Evolutionary conservation across 2,113 vertebrate species (phyloP).

Genomic region (Sorex araneus): DNA sequence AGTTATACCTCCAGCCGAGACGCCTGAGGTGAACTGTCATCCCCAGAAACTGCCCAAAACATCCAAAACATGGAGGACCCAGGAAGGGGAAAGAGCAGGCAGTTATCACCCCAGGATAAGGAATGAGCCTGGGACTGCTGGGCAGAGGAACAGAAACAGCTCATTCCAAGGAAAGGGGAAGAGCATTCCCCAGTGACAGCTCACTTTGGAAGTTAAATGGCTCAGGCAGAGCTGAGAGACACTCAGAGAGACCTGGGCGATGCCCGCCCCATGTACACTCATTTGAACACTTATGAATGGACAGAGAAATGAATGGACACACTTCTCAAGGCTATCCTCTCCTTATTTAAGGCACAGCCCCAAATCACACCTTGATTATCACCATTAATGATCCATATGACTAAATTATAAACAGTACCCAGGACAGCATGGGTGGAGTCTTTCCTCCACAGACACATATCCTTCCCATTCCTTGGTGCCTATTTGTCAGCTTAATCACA

Average conservation of each 20-base stretch:
- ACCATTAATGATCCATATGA: background rate
- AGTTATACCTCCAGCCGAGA: background rate
- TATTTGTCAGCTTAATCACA: conserved; percentile 41
- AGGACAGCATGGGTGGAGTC: background rate
- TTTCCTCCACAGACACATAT: conserved; percentile 26
- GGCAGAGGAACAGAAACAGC: background rate
- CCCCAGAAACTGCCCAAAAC: background rate
- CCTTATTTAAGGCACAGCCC: background rate
- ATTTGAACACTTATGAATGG: conserved; percentile 72
- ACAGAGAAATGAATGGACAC: conserved; percentile 71
- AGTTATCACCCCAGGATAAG: background rate
- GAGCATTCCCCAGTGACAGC: conserved; percentile 45
- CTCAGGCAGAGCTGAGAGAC: conserved; percentile 78
- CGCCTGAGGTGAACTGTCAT: background rate
- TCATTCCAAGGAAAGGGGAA: background rate
- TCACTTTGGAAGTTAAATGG: conserved; percentile 76
- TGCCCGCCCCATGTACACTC: conserved; percentile 71
- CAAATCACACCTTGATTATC: background rate
- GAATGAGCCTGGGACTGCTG: background rate
- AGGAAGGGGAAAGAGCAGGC: background rate
- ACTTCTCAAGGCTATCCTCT: conserved; percentile 48
- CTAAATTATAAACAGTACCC: conserved; percentile 20
- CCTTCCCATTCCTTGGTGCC: background rate
- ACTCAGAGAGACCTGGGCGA: conserved; percentile 75
- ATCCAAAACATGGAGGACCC: background rate